phyloP scores from a whole-genome alignment of 2,113 vertebrate genomes.

The Eclectus roratus region DNA sequence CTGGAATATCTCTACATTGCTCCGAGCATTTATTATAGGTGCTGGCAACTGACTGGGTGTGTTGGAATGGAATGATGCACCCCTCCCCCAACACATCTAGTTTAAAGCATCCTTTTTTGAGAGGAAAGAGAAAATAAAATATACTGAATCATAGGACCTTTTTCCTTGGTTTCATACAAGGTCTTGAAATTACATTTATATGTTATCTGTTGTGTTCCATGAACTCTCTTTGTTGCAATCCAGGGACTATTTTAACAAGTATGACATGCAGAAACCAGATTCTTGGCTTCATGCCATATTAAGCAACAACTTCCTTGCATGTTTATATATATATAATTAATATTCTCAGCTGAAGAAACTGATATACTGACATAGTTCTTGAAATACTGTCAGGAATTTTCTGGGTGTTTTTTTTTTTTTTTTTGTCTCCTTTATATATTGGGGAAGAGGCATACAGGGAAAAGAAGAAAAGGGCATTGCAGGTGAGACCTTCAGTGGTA shows the following conservation, averaged over 20 bases:
- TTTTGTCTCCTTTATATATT: not conserved
- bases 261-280: not conserved
- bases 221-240: not conserved
- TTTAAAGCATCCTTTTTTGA: no score
- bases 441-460: not conserved
- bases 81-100: no score
- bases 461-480: not conserved
- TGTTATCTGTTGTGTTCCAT: not conserved
- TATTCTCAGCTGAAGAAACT: not conserved
- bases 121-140: not conserved
- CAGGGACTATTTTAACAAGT: not conserved
- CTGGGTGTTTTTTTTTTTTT: not conserved
- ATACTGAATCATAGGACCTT: not conserved
- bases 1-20: no score
- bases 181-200: not conserved
- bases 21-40: no score
- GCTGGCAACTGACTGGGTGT: no score
- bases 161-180: not conserved
- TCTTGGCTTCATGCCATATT: not conserved
- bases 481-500: not conserved
- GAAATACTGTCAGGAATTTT: not conserved
- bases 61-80: no score
- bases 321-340: not conserved
- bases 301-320: not conserved
- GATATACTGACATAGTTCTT: not conserved